phyloP scores from a whole-genome alignment of 2,113 vertebrate genomes.

The Tupaia chinensis region DNA sequence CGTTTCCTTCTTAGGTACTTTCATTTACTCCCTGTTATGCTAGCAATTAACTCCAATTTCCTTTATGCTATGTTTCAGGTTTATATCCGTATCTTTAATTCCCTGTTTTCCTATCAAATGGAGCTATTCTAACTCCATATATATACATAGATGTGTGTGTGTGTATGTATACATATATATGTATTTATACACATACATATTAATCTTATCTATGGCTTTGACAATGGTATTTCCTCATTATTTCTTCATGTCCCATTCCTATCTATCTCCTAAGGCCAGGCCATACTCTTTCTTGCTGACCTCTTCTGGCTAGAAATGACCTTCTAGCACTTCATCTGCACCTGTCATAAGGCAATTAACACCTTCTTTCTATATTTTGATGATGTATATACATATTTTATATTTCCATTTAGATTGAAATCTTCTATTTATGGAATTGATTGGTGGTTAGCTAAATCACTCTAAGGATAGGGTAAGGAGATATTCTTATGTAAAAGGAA shows the following conservation, averaged over 20 bases:
- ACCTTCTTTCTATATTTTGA: slow-evolving; percentile 70
- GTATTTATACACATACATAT: neutral
- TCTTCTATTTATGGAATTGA: slow-evolving; percentile 17
- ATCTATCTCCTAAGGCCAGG: neutral
- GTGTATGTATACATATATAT: neutral
- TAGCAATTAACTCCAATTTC: neutral
- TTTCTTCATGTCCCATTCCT: neutral
- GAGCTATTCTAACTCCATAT: neutral
- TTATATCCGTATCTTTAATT: neutral
- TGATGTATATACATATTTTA: slow-evolving; percentile 8
- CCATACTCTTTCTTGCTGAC: slow-evolving; percentile 21
- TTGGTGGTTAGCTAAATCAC: neutral
- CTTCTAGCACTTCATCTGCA: slow-evolving; percentile 39
- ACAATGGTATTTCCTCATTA: neutral
- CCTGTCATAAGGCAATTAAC: slow-evolving; percentile 62
- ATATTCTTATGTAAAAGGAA: neutral
- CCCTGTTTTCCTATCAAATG: neutral
- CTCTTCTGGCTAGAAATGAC: neutral
- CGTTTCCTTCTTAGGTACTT: neutral
- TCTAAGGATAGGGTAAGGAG: neutral
- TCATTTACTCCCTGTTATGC: neutral
- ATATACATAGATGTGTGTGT: neutral
- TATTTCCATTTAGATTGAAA: slow-evolving; percentile 11
- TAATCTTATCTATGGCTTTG: neutral
- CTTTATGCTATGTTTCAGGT: neutral